Conservation (phyloP, 2,888 invertebrate species). For the Caradrina clavipalpis region DNA sequence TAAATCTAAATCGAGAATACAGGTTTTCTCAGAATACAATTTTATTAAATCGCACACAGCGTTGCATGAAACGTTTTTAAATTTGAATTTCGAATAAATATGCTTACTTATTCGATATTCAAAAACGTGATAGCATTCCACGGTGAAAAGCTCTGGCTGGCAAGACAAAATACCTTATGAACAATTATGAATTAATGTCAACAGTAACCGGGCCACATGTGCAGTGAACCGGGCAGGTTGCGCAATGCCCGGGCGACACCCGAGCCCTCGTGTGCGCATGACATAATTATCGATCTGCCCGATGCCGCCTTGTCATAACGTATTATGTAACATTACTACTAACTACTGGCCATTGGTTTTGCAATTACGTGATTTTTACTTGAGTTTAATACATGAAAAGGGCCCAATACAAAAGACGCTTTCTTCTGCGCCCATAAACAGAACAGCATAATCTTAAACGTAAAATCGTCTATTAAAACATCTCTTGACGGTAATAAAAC, state of each 20-base stretch:
- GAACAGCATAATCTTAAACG: neutral
- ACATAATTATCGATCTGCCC: conserved; percentile 75
- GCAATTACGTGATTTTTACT: conserved; percentile 20
- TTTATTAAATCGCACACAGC: neutral
- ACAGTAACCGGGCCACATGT: conserved; percentile 71
- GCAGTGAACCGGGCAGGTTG: conserved; percentile 69
- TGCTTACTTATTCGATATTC: conserved; percentile 2
- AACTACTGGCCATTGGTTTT: conserved; percentile 36
- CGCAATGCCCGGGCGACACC: conserved; percentile 72
- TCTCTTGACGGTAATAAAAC: conserved; percentile 12
- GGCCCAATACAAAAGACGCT: neutral
- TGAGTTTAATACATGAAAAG: conserved; percentile 5
- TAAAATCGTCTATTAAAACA: neutral
- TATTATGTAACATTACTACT: conserved; percentile 65
- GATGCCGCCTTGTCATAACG: conserved; percentile 71
- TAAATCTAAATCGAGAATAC: neutral
- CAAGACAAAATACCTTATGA: conserved; percentile 8
- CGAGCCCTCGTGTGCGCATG: conserved; percentile 72
- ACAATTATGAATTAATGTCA: conserved; percentile 64
- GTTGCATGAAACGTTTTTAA: neutral
- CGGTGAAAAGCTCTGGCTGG: neutral
- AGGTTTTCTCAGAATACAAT: neutral
- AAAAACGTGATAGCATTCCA: neutral
- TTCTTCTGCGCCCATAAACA: neutral
- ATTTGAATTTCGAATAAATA: too few species aligned